A percentile compares a stretch with the other conserved stretches of the same genome.
Conservation (phyloP, 2,888 invertebrate genomes). For the Harmothoe impar region DNA sequence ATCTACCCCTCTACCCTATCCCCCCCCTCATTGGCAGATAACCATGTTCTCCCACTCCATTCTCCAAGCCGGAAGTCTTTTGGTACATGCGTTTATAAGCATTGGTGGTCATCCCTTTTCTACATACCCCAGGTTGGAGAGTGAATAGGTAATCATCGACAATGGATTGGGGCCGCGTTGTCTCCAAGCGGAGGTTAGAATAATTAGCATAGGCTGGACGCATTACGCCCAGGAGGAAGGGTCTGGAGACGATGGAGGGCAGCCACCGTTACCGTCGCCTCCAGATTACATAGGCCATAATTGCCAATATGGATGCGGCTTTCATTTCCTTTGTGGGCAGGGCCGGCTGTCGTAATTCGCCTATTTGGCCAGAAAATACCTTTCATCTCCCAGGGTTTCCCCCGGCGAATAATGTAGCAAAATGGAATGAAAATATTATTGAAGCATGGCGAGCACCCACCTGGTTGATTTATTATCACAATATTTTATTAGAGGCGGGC, state of each 20-base stretch:
- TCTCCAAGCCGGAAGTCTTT: not conserved
- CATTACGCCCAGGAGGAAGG: conserved; percentile 5
- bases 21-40: not conserved
- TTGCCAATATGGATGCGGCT: conserved; percentile 59
- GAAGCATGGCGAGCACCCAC: conserved; percentile 42
- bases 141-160: conserved; percentile 39
- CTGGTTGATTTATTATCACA: conserved; percentile 60
- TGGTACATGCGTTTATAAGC: no score
- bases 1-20: not conserved
- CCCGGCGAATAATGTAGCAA: conserved; percentile 59
- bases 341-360: conserved; percentile 9
- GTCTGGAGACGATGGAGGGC: not conserved
- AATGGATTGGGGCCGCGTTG: conserved; percentile 46
- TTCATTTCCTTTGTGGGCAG: conserved; percentile 58
- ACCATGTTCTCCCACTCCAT: not conserved
- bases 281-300: conserved; percentile 46
- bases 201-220: conserved; percentile 34
- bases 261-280: not conserved
- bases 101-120: not conserved
- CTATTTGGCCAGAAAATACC: conserved; percentile 55
- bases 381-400: conserved; percentile 58
- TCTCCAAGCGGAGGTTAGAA: conserved; percentile 53
- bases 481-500: conserved; percentile 61
- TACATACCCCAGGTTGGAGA: not conserved
- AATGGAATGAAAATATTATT: conserved; percentile 63